phyloP scores from a whole-genome alignment of 2,113 vertebrate genomes.

The Psophia crepitans region DNA sequence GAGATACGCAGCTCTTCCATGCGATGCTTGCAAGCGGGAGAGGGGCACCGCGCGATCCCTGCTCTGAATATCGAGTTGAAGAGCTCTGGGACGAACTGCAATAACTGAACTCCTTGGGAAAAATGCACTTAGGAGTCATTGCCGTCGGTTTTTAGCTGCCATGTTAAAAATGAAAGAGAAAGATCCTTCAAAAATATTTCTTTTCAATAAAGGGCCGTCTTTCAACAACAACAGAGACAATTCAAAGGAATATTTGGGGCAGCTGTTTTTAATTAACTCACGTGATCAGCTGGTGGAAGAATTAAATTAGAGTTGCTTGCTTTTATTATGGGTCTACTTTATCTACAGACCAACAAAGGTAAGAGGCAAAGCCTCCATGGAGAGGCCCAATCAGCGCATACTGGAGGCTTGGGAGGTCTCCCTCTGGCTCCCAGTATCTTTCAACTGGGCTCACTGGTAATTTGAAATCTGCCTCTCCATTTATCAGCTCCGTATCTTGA shows the following conservation, averaged over 20 bases:
- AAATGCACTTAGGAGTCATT: not conserved
- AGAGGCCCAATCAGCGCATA: not conserved
- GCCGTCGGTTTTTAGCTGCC: not conserved
- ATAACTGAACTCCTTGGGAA: not conserved
- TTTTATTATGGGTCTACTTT: not conserved
- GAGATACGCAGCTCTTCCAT: not conserved
- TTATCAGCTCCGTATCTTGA: not conserved
- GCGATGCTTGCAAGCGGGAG: not conserved
- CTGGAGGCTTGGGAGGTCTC: not conserved
- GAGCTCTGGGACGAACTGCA: not conserved
- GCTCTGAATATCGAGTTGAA: not conserved
- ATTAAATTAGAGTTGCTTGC: conserved; percentile 15
- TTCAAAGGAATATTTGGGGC: not conserved
- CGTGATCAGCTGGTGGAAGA: conserved; percentile 22
- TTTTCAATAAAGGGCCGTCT: not conserved
- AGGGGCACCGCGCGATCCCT: not conserved
- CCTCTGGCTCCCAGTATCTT: not conserved
- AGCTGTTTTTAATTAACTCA: conserved; percentile 20
- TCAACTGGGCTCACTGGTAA: not conserved
- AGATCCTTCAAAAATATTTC: not conserved
- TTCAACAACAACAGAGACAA: not conserved
- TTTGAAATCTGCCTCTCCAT: not conserved
- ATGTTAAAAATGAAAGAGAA: not conserved
- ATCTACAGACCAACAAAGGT: not conserved
- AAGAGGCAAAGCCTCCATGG: not conserved